Percentiles rank a stretch among this genome's conserved stretches.
These are phyloP conservation scores for Probosciger aterrimus DNA, from an alignment of 2,113 vertebrate species.

Conservation along the genomic window DNA sequence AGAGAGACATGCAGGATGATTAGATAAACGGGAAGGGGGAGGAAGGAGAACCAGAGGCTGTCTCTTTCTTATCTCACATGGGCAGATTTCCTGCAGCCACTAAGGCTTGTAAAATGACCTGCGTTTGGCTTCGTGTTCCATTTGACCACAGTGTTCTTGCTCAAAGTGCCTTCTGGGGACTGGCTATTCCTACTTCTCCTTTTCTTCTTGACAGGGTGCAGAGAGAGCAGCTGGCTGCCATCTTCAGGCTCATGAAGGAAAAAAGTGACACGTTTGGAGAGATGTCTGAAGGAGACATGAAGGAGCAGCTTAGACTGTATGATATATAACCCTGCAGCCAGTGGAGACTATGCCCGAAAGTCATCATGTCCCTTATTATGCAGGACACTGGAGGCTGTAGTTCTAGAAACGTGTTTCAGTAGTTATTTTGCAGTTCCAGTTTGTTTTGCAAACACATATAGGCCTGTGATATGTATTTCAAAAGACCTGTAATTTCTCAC, in stretches of 20 bases:
- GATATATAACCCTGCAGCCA: slow-evolving; percentile 74
- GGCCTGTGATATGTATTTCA: neutral
- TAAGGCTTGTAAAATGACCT: neutral
- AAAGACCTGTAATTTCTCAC: neutral
- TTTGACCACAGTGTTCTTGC: neutral
- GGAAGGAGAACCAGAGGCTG: neutral
- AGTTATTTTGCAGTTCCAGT: neutral
- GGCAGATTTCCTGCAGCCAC: neutral
- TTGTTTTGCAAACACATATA: neutral
- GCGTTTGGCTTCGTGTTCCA: neutral
- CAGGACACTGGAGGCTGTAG: neutral
- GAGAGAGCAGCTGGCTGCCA: slow-evolving; percentile 90
- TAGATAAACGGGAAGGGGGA: neutral
- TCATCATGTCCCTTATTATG: neutral
- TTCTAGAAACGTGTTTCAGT: neutral
- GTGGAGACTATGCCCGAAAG: neutral
- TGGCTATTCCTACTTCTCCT: slow-evolving; percentile 54
- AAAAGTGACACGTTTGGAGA: slow-evolving; percentile 91
- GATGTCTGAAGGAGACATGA: slow-evolving; percentile 87
- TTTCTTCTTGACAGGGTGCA: slow-evolving; percentile 84
- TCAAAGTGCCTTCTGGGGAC: neutral
- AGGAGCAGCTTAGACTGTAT: slow-evolving; percentile 91
- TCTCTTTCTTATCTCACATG: neutral
- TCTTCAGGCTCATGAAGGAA: slow-evolving; percentile 90
- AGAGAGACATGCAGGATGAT: neutral